Evolutionary conservation across 2,113 vertebrate genomes (phyloP).

Genomic region (Gulo gulo): DNA sequence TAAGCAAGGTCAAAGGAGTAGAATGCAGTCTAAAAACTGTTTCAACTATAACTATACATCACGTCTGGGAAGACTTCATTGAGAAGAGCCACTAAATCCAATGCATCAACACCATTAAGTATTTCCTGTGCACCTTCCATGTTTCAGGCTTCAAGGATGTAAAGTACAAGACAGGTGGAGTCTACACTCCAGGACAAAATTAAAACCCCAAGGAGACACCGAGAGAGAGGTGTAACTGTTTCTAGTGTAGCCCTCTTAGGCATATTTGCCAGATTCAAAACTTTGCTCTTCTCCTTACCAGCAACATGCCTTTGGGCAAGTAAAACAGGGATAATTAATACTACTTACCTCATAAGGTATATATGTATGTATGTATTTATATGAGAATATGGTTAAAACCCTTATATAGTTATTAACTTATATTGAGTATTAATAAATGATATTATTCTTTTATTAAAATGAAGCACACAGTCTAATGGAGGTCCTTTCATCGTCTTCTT

Average conservation of each 20-base stretch:
- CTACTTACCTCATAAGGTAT: neutral
- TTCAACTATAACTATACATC: neutral
- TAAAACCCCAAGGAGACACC: neutral
- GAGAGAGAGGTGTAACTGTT: rapidly evolving
- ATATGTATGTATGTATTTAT: neutral
- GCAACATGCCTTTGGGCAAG: neutral
- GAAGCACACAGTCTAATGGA: neutral
- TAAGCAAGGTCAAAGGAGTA: neutral
- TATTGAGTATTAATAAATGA: neutral
- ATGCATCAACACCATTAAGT: neutral
- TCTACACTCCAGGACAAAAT: neutral
- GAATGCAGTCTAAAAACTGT: neutral
- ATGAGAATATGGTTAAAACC: neutral
- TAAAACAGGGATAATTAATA: neutral
- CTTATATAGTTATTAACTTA: neutral
- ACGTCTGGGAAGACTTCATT: neutral
- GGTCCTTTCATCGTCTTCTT: neutral
- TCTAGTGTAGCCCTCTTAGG: neutral
- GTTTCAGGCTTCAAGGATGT: neutral
- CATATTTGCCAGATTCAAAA: neutral
- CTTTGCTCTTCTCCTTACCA: neutral
- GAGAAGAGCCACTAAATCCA: neutral
- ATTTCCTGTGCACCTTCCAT: neutral
- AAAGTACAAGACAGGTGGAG: neutral
- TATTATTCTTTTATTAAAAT: neutral